These are phyloP conservation scores for Ooceraea biroi DNA, from an alignment of 1,140 invertebrate species.

Conservation along the genomic window DNA sequence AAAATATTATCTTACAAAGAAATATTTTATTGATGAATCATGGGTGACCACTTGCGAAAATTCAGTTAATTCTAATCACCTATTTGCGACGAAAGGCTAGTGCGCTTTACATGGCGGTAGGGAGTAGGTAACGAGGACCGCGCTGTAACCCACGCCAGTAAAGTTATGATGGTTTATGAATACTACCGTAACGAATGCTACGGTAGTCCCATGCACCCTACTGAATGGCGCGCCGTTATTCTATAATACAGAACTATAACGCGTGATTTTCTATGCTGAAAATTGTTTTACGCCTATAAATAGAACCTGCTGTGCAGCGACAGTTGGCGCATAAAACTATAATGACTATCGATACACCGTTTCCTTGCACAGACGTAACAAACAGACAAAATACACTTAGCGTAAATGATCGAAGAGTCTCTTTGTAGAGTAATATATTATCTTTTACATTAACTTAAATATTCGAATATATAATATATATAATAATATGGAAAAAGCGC, in stretches of 20 bases:
- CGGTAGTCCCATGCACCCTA: slow-evolving; percentile 73
- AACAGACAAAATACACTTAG: slow-evolving; percentile 1
- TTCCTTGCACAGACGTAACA: not conserved
- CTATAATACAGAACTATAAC: slow-evolving; percentile 82
- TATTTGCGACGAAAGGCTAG: slow-evolving; percentile 52
- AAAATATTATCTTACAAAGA: slow-evolving; percentile 23
- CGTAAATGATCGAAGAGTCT: not conserved
- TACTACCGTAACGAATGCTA: slow-evolving; percentile 83
- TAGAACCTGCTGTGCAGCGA: slow-evolving; percentile 81
- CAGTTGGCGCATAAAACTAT: slow-evolving; percentile 83
- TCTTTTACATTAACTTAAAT: not conserved
- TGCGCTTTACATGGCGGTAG: slow-evolving; percentile 53
- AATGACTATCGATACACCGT: slow-evolving; percentile 73
- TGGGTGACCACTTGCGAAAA: slow-evolving; percentile 52
- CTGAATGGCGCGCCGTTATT: slow-evolving; percentile 79
- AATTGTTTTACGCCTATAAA: slow-evolving; percentile 86
- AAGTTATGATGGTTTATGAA: slow-evolving; percentile 85
- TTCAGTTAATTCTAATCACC: slow-evolving; percentile 66
- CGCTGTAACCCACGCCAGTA: slow-evolving; percentile 69
- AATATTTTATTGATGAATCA: slow-evolving; percentile 37
- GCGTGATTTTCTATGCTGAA: slow-evolving; percentile 85
- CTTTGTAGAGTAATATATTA: not conserved
- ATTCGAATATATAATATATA: not conserved
- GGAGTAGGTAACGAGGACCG: slow-evolving; percentile 49
- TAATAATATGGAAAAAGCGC: not conserved